Percentiles rank a stretch among this genome's conserved stretches.
Evolutionary conservation across 2,113 vertebrate genomes (phyloP).

Genomic region (Trogon surrucura): DNA sequence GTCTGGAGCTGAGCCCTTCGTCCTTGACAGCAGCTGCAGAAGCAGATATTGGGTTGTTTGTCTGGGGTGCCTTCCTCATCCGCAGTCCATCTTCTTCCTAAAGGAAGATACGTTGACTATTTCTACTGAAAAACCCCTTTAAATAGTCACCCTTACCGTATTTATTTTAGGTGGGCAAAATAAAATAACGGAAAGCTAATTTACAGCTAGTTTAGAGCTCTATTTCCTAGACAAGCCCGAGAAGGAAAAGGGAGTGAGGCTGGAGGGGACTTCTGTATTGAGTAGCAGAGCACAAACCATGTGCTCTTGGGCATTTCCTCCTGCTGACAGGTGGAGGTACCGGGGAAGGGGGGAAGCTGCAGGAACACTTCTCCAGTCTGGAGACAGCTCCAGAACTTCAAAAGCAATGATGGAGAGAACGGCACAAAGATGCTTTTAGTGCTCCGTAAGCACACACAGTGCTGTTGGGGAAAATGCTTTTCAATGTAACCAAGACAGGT

Average conservation of each 20-base stretch:
- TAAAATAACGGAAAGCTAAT: not conserved
- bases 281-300: not conserved
- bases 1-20: conserved; percentile 87
- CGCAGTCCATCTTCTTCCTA: conserved; percentile 95
- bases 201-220: not conserved
- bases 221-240: not conserved
- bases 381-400: not conserved
- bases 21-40: conserved; percentile 82
- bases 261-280: not conserved
- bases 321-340: not conserved
- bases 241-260: not conserved
- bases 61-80: conserved; percentile 89
- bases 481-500: not conserved
- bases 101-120: not conserved
- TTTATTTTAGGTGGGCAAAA: not conserved
- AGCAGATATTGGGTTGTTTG: conserved; percentile 81
- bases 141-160: not conserved
- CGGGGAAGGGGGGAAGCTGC: not conserved
- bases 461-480: not conserved
- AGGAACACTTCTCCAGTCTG: not conserved
- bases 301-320: not conserved
- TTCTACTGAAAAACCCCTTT: not conserved
- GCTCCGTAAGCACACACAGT: not conserved
- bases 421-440: not conserved
- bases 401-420: not conserved